Percentiles rank a stretch among this genome's conserved stretches.
Conservation (phyloP, 2,888 invertebrate genomes). For the Salpingus planirostris region DNA sequence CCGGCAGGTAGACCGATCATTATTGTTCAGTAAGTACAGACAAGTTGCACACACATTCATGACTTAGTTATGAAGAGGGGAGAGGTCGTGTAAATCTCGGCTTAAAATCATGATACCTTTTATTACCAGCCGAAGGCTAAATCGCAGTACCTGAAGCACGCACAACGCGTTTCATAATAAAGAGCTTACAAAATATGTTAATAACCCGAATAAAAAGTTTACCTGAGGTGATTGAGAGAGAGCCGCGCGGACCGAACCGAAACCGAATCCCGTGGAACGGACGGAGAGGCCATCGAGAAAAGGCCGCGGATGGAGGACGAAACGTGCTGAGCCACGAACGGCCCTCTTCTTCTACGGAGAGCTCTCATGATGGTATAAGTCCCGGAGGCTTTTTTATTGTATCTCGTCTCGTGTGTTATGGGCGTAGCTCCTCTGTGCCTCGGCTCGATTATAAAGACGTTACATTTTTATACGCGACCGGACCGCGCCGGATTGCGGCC, state of each 20-base stretch:
- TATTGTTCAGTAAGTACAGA: no score
- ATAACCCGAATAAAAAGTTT: slow-evolving; percentile 28
- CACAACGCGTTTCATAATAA: slow-evolving; percentile 27
- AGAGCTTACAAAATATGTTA: slow-evolving; percentile 33
- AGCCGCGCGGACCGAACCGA: slow-evolving; percentile 8
- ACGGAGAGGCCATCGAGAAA: slow-evolving; percentile 18
- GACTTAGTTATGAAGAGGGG: no score
- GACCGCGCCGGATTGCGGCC: no score
- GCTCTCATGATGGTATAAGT: background rate
- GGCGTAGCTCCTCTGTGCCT: slow-evolving; percentile 1
- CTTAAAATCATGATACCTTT: slow-evolving; percentile 13
- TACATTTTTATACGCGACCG: slow-evolving; percentile 13
- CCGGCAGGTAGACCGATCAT: no score
- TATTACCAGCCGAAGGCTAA: slow-evolving; percentile 17
- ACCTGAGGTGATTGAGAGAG: slow-evolving; percentile 29
- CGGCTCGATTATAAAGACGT: slow-evolving; percentile 22
- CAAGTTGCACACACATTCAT: no score
- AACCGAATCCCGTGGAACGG: slow-evolving; percentile 12
- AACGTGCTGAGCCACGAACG: slow-evolving; percentile 19
- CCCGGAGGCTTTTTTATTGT: slow-evolving; percentile 11
- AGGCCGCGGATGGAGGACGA: slow-evolving; percentile 20
- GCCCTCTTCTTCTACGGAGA: no score
- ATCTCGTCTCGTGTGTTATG: no score
- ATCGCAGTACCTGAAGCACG: slow-evolving; percentile 21
- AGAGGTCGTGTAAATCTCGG: no score